Conservation (phyloP, 2,888 invertebrate genomes). For the Polydrusus tereticollis region DNA sequence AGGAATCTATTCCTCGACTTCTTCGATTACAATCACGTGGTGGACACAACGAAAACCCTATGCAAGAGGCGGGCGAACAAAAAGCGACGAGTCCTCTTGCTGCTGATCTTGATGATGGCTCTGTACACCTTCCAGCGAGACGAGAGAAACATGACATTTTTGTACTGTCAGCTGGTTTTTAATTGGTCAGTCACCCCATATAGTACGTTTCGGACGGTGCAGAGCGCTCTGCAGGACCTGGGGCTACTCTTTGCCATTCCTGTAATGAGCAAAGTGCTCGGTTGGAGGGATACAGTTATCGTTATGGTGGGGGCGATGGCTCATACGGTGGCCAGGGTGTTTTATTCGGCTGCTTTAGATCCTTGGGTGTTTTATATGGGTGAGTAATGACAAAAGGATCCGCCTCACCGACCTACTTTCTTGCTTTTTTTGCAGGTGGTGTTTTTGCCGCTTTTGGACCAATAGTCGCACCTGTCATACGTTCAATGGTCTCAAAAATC, state of each 20-base stretch:
- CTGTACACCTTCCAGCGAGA: constrained; percentile 88
- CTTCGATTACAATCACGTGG: constrained; percentile 78
- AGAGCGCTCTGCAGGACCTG: constrained; percentile 79
- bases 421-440: constrained; percentile 71
- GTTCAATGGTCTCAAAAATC: constrained; percentile 85
- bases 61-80: constrained; percentile 72
- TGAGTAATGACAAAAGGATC: constrained; percentile 58
- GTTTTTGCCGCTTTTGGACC: constrained; percentile 82
- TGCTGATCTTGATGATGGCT: constrained; percentile 81
- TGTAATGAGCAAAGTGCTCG: constrained; percentile 76
- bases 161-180: constrained; percentile 81
- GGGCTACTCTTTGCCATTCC: constrained; percentile 80
- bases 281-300: constrained; percentile 80
- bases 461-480: constrained; percentile 81
- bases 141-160: constrained; percentile 80
- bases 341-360: constrained; percentile 74
- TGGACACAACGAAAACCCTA: constrained; percentile 74
- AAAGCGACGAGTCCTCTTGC: constrained; percentile 74
- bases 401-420: not conserved
- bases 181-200: constrained; percentile 78
- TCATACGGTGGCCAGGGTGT: constrained; percentile 77
- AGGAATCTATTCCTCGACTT: constrained; percentile 75
- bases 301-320: constrained; percentile 79
- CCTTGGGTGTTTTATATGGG: constrained; percentile 75
- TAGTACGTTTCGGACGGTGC: constrained; percentile 80